Percentiles rank a stretch among this genome's conserved stretches.
Evolutionary conservation across 2,888 invertebrate genomes (phyloP).

Genomic region (Malacosoma neustria): DNA sequence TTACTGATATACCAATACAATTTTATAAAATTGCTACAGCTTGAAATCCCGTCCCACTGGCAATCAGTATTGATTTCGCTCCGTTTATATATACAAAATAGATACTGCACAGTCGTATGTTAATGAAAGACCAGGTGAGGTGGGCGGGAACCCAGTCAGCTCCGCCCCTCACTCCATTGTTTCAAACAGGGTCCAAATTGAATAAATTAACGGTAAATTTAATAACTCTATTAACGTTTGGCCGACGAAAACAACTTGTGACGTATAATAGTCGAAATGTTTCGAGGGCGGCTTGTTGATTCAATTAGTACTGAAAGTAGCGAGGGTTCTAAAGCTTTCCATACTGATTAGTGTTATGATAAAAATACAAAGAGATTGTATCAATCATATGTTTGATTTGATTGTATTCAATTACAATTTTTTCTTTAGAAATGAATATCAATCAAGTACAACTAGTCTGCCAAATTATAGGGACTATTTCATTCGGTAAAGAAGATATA

Average conservation of each 20-base stretch:
- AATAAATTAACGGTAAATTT: conserved; percentile 71
- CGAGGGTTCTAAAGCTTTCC: conserved; percentile 46
- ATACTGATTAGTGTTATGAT: conserved; percentile 36
- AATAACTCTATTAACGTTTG: conserved; percentile 66
- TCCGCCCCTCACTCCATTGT: conserved; percentile 49
- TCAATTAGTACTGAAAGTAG: conserved; percentile 48
- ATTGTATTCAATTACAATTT: too few species aligned
- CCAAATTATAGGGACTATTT: too few species aligned
- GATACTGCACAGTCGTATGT: conserved; percentile 16
- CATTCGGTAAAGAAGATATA: too few species aligned
- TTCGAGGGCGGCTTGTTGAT: conserved; percentile 45
- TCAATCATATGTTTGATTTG: conserved; percentile 11
- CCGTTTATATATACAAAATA: background rate
- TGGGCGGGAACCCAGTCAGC: conserved; percentile 34
- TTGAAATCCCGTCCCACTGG: background rate
- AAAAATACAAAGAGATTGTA: conserved; percentile 21
- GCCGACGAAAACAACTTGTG: conserved; percentile 61
- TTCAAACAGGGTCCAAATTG: conserved; percentile 45
- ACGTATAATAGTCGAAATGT: conserved; percentile 49
- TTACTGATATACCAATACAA: too few species aligned
- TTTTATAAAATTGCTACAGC: too few species aligned
- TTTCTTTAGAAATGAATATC: too few species aligned
- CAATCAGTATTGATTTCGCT: background rate
- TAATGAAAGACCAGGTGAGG: conserved; percentile 53
- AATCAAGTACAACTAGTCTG: too few species aligned